Conservation (phyloP, 2,113 vertebrate genomes). For the Xiphias gladius region DNA sequence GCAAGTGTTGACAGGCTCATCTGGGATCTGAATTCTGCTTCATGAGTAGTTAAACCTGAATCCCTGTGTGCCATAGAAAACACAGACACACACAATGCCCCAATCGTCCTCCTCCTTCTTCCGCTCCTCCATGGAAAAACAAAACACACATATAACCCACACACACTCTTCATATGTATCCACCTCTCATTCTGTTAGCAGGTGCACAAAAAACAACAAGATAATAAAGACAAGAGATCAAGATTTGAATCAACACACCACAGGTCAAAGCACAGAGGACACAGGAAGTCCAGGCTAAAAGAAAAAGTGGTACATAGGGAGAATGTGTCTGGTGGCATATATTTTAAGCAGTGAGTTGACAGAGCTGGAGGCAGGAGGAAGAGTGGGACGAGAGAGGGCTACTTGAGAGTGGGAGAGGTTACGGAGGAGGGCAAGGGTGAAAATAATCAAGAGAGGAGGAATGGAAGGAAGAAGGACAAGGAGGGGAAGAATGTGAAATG, state of each 20-base stretch:
- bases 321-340: constrained; percentile 53
- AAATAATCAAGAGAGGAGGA: constrained; percentile 66
- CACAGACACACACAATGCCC: constrained; percentile 27
- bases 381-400: constrained; percentile 71
- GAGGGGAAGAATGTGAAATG: constrained; percentile 29
- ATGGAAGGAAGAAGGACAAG: constrained; percentile 26
- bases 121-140: constrained; percentile 47
- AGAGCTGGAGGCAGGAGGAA: constrained; percentile 64
- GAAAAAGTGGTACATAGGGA: constrained; percentile 27
- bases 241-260: constrained; percentile 22
- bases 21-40: constrained; percentile 52
- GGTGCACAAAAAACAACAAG: background rate
- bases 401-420: constrained; percentile 69
- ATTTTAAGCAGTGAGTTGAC: constrained; percentile 66
- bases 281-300: constrained; percentile 30
- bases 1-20: constrained; percentile 60
- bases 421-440: constrained; percentile 75
- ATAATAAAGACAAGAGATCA: background rate
- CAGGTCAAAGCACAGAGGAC: constrained; percentile 12
- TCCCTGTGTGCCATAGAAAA: constrained; percentile 43
- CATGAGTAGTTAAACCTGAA: constrained; percentile 53
- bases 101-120: constrained; percentile 32
- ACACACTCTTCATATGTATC: constrained; percentile 23
- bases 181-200: constrained; percentile 36
- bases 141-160: constrained; percentile 61